Evolutionary conservation across 2,888 invertebrate genomes (phyloP).

Genomic region (Pandemis corylana): DNA sequence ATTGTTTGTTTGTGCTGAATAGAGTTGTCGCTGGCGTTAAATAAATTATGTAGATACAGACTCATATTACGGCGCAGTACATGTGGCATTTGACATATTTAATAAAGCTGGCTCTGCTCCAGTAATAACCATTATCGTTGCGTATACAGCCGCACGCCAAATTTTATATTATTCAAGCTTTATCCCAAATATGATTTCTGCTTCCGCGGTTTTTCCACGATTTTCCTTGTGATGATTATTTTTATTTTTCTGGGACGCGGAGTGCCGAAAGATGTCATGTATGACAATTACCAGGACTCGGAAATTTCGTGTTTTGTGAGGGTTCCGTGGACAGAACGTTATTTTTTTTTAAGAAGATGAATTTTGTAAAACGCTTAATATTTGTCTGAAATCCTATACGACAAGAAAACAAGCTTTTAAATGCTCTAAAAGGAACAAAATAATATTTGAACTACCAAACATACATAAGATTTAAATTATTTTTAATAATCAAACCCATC

Average conservation of each 20-base stretch:
- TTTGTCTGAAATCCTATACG: no score
- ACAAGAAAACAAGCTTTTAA: no score
- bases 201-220: neutral
- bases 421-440: no score
- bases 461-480: no score
- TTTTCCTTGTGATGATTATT: slow-evolving; percentile 23
- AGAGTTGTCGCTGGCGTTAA: neutral
- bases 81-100: slow-evolving; percentile 2
- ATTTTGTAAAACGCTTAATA: no score
- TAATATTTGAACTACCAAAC: no score
- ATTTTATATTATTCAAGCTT: slow-evolving; percentile 24
- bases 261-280: neutral
- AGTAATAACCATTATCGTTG: slow-evolving; percentile 13
- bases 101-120: neutral
- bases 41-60: neutral
- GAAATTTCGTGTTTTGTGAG: neutral
- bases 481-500: no score
- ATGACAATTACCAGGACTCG: neutral
- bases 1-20: no score
- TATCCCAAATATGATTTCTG: slow-evolving; percentile 22
- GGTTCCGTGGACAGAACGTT: no score
- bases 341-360: no score
- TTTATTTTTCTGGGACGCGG: slow-evolving; percentile 1
- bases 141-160: slow-evolving; percentile 20
- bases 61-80: neutral